Conservation (phyloP, 2,113 vertebrate genomes). For the Prionailurus viverrinus region DNA sequence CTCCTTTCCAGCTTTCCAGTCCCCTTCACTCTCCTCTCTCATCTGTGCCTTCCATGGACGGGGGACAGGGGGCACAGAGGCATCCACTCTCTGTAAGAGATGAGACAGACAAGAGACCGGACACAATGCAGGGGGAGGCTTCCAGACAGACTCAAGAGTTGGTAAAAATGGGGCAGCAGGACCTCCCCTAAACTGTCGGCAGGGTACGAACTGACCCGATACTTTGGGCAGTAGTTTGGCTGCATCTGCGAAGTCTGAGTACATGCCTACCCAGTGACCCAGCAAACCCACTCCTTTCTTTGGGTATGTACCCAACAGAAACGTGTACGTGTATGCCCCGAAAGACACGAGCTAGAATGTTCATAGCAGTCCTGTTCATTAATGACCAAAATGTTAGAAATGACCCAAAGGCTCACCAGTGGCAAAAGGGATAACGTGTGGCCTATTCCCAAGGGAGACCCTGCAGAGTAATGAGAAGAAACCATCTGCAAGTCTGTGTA, state of each 20-base stretch:
- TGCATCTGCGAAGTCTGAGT: neutral
- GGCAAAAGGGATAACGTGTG: too few species aligned
- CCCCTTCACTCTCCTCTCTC: neutral
- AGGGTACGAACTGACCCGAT: neutral
- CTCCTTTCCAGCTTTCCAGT: neutral
- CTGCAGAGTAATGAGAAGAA: neutral
- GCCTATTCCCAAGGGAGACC: neutral
- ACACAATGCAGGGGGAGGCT: neutral
- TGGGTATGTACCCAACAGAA: neutral
- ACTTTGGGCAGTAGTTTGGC: neutral
- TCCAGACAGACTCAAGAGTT: neutral
- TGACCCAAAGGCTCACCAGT: too few species aligned
- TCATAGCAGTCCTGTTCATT: neutral
- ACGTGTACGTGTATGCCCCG: neutral
- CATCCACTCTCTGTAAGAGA: neutral
- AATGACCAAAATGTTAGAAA: neutral
- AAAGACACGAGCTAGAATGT: neutral
- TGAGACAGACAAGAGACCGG: neutral
- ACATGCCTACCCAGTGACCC: fast-evolving
- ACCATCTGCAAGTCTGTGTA: fast-evolving
- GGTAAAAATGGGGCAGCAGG: neutral
- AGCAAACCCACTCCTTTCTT: neutral
- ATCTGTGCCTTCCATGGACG: fast-evolving
- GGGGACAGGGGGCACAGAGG: too few species aligned
- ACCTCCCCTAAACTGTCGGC: fast-evolving